Conservation (phyloP, 2,113 vertebrate genomes). For the Conger conger region DNA sequence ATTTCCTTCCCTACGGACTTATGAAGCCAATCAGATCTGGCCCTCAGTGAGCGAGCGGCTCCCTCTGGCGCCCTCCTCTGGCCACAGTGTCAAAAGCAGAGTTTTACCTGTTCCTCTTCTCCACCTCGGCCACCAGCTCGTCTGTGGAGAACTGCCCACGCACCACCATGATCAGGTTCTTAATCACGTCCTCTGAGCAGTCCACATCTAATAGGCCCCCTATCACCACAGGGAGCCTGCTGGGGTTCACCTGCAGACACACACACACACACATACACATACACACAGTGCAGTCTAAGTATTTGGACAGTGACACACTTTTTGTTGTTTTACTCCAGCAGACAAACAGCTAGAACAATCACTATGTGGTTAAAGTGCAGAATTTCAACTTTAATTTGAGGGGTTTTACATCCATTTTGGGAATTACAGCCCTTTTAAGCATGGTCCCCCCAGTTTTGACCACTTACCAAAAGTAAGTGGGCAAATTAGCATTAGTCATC, state of each 20-base stretch:
- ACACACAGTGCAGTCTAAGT: no score
- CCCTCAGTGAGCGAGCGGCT: background rate
- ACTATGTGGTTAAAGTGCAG: no score
- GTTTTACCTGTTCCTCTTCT: conserved; percentile 86
- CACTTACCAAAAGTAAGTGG: no score
- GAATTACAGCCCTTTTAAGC: no score
- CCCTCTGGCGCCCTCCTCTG: background rate
- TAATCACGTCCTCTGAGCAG: conserved; percentile 91
- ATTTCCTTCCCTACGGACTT: background rate
- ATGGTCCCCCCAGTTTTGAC: no score
- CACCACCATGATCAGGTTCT: conserved; percentile 88
- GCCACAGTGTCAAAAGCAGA: background rate
- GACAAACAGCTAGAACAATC: no score
- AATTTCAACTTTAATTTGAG: no score
- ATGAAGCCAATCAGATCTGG: background rate
- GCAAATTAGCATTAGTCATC: no score
- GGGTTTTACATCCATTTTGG: no score
- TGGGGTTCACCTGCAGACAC: conserved; percentile 83
- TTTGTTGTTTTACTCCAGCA: no score
- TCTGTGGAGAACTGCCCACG: conserved; percentile 91
- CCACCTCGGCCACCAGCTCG: conserved; percentile 88
- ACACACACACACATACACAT: no score
- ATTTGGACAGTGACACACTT: no score
- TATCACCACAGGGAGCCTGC: conserved; percentile 85
- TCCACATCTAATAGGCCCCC: conserved; percentile 90